A percentile compares a stretch with the other conserved stretches of the same genome.
Evolutionary conservation across 2,888 invertebrate genomes (phyloP).

Genomic region (Smittia sp.): DNA sequence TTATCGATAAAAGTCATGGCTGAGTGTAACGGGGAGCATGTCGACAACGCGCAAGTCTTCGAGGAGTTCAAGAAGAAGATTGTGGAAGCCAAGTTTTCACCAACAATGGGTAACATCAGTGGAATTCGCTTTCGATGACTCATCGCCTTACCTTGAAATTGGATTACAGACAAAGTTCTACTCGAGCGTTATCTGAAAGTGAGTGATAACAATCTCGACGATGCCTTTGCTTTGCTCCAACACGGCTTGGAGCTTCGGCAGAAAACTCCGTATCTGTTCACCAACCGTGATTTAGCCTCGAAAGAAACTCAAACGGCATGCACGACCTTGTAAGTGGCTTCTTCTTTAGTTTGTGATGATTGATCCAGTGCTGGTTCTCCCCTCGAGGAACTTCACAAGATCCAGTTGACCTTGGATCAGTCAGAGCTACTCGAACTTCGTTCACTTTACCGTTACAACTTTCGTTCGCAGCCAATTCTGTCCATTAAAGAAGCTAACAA

Average conservation of each 20-base stretch:
- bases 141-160: not conserved
- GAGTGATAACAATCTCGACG: not conserved
- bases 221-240: conserved; percentile 15
- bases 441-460: too few relatives aligned
- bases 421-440: too few relatives aligned
- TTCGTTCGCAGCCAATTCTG: conserved; percentile 1
- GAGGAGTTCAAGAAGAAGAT: not conserved
- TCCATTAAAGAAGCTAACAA: conserved; percentile 17
- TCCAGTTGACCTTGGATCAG: too few relatives aligned
- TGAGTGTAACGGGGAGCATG: not conserved
- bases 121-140: not conserved
- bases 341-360: too few relatives aligned
- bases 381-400: too few relatives aligned
- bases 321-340: conserved; percentile 9
- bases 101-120: not conserved
- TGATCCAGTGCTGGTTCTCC: too few relatives aligned
- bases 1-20: not conserved
- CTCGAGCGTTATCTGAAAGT: conserved; percentile 22
- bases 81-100: not conserved
- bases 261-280: not conserved
- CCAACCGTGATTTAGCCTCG: conserved; percentile 18
- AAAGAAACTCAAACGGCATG: conserved; percentile 28
- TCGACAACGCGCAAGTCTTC: not conserved
- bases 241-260: not conserved
- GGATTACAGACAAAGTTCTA: not conserved